Evolutionary conservation across 2,888 invertebrate genomes (phyloP), one percentile per base, ranked within the genome.

Genomic region (Zaprionus obscuricornis): DNA sequence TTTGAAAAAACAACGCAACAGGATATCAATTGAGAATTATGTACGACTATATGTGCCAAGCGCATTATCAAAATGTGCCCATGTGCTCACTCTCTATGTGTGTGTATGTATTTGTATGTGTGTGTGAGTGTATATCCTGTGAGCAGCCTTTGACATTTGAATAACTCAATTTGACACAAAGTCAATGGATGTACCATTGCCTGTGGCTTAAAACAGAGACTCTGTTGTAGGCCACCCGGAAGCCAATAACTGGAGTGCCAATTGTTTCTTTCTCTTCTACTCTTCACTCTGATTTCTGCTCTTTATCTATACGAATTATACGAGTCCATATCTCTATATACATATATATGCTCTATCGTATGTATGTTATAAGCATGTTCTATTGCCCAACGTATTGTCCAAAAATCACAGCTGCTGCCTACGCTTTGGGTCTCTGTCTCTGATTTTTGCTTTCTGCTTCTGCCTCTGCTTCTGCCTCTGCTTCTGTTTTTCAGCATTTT

Each of bases 1-100:
- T 88, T 77, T 86, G 85, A 87, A 73, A 83, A 87, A 86, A 89
- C 88, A 88, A 88, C 88, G 83, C 88, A 87, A 87, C 88, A 88
- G 88, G 88, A 88, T 78, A 87, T 87, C 88, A 82, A 88, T 88
- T 85, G 78, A 74, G 73, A 79, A 84, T 86, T 84, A 85, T 85
- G 73, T 73, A 8, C 17, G 20, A 27, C 27, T 16, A 27, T 16
- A 11, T 8, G 18, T 11, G 27, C 39, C 39, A 54, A 50, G 50
- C 50, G 69, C 72, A 84, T 83, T 78, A 78, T 68, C 85, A 68
- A 78, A 79, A 85, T 85, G 67, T 55, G 79, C 67, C 83, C 85
- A 85, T 83, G 57, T 85, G 74, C 22, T 4, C 7, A 5, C 4
- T 7, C 7, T 22, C 7, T 4, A 5, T 43, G 42, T 39, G 56